Evolutionary conservation across 2,888 invertebrate species (phyloP).

Genomic region (Sclerodermus sp.): DNA sequence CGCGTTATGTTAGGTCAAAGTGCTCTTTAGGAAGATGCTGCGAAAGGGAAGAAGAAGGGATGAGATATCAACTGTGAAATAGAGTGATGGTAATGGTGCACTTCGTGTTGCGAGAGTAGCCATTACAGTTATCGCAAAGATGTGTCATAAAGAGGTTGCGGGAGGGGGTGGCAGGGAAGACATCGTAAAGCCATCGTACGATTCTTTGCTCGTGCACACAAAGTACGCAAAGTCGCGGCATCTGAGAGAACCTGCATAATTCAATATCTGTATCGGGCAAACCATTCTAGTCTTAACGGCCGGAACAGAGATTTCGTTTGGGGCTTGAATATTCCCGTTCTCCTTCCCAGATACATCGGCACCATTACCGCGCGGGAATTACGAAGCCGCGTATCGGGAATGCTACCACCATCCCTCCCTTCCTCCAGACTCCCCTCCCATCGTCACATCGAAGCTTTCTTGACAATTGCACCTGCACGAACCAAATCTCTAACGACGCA

Average conservation of each 20-base stretch:
- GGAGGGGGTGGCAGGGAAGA: constrained; percentile 7
- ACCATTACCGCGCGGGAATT: not conserved
- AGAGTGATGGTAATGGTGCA: constrained; percentile 40
- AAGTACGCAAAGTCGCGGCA: constrained; percentile 1
- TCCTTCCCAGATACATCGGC: not conserved
- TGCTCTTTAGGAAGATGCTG: not conserved
- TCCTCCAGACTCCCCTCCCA: not conserved
- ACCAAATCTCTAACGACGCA: too few relatives aligned
- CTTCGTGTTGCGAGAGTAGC: constrained; percentile 38
- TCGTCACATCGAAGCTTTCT: too few relatives aligned
- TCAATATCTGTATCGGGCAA: constrained; percentile 23
- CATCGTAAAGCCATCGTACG: constrained; percentile 17
- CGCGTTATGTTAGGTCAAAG: too few relatives aligned
- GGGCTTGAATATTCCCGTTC: not conserved
- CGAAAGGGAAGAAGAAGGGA: constrained; percentile 14
- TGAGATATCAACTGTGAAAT: constrained; percentile 38
- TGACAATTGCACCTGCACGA: too few relatives aligned
- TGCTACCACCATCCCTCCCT: not conserved
- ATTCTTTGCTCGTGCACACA: constrained; percentile 3
- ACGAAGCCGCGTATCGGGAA: not conserved
- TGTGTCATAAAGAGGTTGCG: constrained; percentile 30
- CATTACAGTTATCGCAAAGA: constrained; percentile 45
- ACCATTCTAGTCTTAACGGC: constrained; percentile 8
- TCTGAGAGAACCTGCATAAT: constrained; percentile 23
- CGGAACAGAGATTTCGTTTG: constrained; percentile 6